phyloP scores from a whole-genome alignment of 2,113 vertebrate genomes.

The Triplophysa dalaica region DNA sequence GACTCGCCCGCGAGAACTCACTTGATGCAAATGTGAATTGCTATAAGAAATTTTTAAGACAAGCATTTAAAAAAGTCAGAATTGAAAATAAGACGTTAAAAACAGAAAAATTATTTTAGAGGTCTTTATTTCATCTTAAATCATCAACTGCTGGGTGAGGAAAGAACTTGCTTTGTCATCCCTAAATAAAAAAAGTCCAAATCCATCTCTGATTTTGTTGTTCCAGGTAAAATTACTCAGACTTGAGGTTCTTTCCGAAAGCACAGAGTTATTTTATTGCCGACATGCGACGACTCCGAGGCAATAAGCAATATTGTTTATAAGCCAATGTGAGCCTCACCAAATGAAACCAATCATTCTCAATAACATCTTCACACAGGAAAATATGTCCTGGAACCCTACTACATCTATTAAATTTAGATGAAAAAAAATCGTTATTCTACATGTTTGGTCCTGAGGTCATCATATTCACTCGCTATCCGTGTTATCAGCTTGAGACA shows the following conservation, averaged over 20 bases:
- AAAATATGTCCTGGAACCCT: not conserved
- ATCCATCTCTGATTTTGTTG: not conserved
- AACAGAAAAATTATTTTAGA: not conserved
- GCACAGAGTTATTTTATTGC: constrained; percentile 15
- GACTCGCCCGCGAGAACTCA: not conserved
- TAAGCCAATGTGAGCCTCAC: constrained; percentile 5
- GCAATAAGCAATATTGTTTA: constrained; percentile 18
- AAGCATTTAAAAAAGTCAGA: not conserved
- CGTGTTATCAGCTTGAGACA: not conserved
- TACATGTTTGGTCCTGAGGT: not conserved
- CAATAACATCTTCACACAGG: constrained; percentile 2
- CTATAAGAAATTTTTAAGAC: not conserved
- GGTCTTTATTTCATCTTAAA: constrained; percentile 6
- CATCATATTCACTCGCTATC: not conserved
- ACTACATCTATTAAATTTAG: not conserved
- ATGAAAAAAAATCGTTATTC: not conserved
- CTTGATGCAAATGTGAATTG: constrained; percentile 11
- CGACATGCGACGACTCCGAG: not conserved
- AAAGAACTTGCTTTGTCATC: not conserved
- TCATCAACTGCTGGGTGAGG: not conserved
- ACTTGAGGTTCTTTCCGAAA: not conserved
- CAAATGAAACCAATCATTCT: constrained; percentile 28
- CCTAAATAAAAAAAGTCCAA: not conserved
- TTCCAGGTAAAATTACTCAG: not conserved
- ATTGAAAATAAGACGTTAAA: not conserved